These are phyloP conservation scores for Agriopis leucophaearia DNA, from an alignment of 2,888 invertebrate species.

Conservation along the genomic window DNA sequence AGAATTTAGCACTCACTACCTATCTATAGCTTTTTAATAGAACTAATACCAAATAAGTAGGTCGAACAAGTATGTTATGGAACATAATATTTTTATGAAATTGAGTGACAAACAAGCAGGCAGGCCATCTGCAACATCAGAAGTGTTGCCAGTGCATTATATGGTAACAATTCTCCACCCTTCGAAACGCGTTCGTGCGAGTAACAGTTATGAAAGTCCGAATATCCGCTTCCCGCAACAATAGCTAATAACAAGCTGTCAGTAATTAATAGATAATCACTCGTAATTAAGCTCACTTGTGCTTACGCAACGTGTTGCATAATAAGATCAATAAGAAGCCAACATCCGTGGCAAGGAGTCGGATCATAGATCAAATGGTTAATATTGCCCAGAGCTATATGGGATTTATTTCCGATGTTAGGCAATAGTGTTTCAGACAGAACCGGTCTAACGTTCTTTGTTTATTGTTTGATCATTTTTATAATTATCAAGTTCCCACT, in stretches of 20 bases:
- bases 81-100: too few relatives aligned
- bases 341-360: conserved; percentile 32
- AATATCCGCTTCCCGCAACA: conserved; percentile 41
- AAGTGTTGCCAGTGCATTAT: too few relatives aligned
- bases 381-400: conserved; percentile 7
- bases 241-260: conserved; percentile 45
- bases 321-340: conserved; percentile 32
- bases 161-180: background rate
- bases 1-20: too few relatives aligned
- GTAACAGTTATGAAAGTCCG: conserved; percentile 34
- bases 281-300: conserved; percentile 51
- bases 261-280: conserved; percentile 46
- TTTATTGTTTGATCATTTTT: too few relatives aligned
- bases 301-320: conserved; percentile 42
- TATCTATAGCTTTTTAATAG: too few relatives aligned
- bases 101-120: too few relatives aligned
- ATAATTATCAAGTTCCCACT: too few relatives aligned
- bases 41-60: too few relatives aligned
- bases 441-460: too few relatives aligned
- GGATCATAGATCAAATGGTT: conserved; percentile 24
- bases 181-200: background rate
- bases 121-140: too few relatives aligned
- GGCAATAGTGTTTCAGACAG: too few relatives aligned
- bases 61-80: too few relatives aligned
- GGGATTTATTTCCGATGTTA: conserved; percentile 1